Evolutionary conservation across 2,113 vertebrate genomes (phyloP).

Genomic region (Syrrhaptes paradoxus): DNA sequence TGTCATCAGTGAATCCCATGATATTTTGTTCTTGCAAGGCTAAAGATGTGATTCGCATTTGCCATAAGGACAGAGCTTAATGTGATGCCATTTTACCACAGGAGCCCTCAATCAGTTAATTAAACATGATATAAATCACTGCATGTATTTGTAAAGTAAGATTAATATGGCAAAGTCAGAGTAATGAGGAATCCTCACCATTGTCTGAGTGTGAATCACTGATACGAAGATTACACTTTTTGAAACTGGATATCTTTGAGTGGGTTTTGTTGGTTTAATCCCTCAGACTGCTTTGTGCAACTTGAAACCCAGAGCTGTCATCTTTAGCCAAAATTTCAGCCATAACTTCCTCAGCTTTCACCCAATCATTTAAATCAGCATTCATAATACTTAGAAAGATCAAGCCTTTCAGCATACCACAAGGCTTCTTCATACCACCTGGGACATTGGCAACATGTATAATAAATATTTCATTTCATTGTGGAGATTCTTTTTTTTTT

Average conservation of each 20-base stretch:
- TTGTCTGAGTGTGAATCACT: constrained; percentile 74
- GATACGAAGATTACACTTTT: constrained; percentile 79
- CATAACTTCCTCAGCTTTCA: constrained; percentile 82
- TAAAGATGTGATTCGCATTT: constrained; percentile 83
- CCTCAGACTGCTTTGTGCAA: constrained; percentile 80
- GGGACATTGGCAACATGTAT: constrained; percentile 74
- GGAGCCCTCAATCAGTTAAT: constrained; percentile 86
- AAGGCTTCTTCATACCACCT: constrained; percentile 74
- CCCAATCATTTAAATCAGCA: constrained; percentile 76
- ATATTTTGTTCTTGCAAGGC: constrained; percentile 82
- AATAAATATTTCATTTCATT: constrained; percentile 80
- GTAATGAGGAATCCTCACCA: constrained; percentile 72
- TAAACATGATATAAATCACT: constrained; percentile 87
- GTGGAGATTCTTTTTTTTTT: constrained; percentile 18
- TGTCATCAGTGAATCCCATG: constrained; percentile 87
- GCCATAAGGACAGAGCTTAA: constrained; percentile 83
- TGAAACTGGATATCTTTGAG: constrained; percentile 84
- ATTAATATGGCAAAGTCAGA: constrained; percentile 80
- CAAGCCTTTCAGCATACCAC: constrained; percentile 80
- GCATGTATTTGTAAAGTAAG: constrained; percentile 82
- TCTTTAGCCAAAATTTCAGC: constrained; percentile 86
- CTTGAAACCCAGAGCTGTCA: constrained; percentile 79
- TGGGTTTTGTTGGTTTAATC: constrained; percentile 84
- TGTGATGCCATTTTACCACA: constrained; percentile 80
- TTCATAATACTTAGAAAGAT: constrained; percentile 80